These are phyloP conservation scores for Periophthalmus magnuspinnatus DNA, from an alignment of 2,797 vertebrate species.

Conservation along the genomic window DNA sequence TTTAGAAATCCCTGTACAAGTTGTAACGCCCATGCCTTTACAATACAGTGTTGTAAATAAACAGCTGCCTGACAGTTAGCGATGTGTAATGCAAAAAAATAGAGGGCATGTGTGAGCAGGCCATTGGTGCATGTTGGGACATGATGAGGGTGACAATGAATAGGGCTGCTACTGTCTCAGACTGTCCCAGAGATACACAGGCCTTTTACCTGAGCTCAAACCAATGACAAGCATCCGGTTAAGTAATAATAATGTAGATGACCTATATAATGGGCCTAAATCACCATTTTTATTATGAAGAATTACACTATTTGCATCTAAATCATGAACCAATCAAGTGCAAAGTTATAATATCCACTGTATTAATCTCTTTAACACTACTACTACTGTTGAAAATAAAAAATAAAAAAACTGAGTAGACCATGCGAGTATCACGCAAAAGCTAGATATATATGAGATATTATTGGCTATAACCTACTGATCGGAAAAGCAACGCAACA, in stretches of 20 bases:
- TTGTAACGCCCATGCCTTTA: background rate
- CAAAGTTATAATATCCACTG: too few species aligned
- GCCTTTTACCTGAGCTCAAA: constrained; percentile 14
- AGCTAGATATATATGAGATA: too few species aligned
- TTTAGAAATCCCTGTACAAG: background rate
- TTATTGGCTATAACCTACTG: too few species aligned
- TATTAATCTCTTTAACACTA: too few species aligned
- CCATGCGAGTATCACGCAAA: too few species aligned
- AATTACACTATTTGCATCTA: background rate
- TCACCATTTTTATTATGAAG: background rate
- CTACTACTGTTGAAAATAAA: too few species aligned
- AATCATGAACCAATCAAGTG: too few species aligned
- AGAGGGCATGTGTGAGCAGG: constrained; percentile 32
- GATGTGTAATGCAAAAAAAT: constrained; percentile 22
- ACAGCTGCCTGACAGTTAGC: constrained; percentile 34
- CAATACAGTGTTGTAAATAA: constrained; percentile 2
- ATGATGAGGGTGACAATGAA: constrained; percentile 53
- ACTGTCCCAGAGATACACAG: constrained; percentile 23
- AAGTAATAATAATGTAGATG: too few species aligned
- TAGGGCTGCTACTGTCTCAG: constrained; percentile 36
- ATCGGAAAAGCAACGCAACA: too few species aligned
- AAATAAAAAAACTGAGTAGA: too few species aligned
- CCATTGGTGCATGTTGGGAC: constrained; percentile 41
- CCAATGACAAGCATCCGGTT: constrained; percentile 9
- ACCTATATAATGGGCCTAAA: too few species aligned